These are phyloP conservation scores for Valencia hispanica DNA, from an alignment of 2,797 vertebrate species.

Conservation along the genomic window DNA sequence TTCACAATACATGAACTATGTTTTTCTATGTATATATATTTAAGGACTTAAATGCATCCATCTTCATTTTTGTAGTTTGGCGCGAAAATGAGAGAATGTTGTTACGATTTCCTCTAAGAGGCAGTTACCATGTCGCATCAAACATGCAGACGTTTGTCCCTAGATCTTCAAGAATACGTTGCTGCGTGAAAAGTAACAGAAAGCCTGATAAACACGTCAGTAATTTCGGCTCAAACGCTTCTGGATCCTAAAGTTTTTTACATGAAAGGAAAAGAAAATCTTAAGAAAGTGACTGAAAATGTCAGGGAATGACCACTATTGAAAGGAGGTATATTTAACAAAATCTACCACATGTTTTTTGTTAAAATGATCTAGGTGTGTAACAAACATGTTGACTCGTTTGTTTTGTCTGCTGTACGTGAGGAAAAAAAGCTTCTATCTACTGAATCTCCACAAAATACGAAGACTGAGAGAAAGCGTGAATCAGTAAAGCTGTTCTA, in stretches of 20 bases:
- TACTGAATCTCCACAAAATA: constrained; percentile 64
- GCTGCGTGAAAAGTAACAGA: constrained; percentile 17
- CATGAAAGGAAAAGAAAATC: neutral
- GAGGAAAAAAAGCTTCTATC: constrained; percentile 57
- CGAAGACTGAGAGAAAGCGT: constrained; percentile 57
- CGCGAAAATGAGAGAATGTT: neutral
- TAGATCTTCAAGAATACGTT: constrained; percentile 34
- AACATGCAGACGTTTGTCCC: constrained; percentile 59
- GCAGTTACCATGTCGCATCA: constrained; percentile 9
- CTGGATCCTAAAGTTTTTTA: neutral
- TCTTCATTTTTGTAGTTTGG: neutral
- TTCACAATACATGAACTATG: constrained; percentile 35
- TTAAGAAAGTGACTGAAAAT: constrained; percentile 17
- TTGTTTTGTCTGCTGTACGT: constrained; percentile 42
- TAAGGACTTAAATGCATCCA: neutral
- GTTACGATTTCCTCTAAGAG: neutral
- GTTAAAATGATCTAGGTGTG: constrained; percentile 62
- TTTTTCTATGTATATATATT: neutral
- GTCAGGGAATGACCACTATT: constrained; percentile 21
- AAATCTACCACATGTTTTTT: constrained; percentile 34
- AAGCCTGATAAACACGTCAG: constrained; percentile 20
- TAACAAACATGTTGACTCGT: constrained; percentile 54
- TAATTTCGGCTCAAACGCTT: constrained; percentile 25
- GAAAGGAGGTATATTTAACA: constrained; percentile 33
- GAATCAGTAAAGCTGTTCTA: constrained; percentile 49